Base-by-base conservation (phyloP, 2,888 invertebrate genomes). In the Caenorhabditis auriculariae region DNA sequence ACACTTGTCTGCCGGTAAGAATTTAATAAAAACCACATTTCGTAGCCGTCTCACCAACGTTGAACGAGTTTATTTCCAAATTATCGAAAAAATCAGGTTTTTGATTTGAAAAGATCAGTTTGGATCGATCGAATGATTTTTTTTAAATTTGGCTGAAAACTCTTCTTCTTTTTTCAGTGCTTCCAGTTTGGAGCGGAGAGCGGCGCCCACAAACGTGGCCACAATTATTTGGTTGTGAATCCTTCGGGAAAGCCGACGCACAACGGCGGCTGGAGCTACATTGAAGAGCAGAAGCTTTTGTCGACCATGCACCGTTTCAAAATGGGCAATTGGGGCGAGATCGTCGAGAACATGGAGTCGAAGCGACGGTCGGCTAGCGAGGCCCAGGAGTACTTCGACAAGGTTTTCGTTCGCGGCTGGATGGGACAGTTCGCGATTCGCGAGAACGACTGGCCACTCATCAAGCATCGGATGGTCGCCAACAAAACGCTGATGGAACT, bases 111-210 rank as follows among this genome's bases (percentile, higher is more conserved):
- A 41, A 12, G 17, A 41, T 24, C 7, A 23, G 24, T 15, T 44
- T 39, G 35, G 9, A 32, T 38, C 47, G 46, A 7, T 6, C 4
- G 29, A 19, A 17, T 15, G 5, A n/a, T 38, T 4, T 19, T 27
- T n/a, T 4, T 26, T 17, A 4, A 32, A 19, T 39, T 24, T 19
- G 21, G n/a, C n/a, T n/a, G n/a, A n/a, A n/a, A n/a, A n/a, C n/a
- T n/a, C n/a, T n/a, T n/a, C n/a, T n/a, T n/a, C n/a, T n/a, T 43
- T 12, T 29, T 72, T 57, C 42, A 74, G 69, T 77, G 77, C 43
- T 77, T 77, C 49, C 66, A 63, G 54, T 54, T 72, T 42, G 77
- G 77, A 15, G 72, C 68, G 9, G 73, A 76, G 48, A 51, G 62
- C 7, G 72, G 66, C 7, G 62, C 59, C 5, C 77, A 77, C 45